Base-by-base conservation (phyloP, 1,140 invertebrate genomes). In the Meloidogyne hapla region DNA sequence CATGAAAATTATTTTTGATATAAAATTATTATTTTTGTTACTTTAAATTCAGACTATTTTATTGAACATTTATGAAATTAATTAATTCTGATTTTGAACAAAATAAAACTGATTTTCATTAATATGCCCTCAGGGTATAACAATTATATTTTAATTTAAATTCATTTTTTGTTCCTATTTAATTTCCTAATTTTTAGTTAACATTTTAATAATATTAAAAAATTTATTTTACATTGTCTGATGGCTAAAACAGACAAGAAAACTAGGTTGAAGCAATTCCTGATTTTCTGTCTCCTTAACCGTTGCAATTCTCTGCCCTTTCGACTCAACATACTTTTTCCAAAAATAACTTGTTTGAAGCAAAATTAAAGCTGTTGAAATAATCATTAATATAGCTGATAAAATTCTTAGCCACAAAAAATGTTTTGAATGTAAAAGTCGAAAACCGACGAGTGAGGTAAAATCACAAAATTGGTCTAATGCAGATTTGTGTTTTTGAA, bases 381-480 rank as follows among this genome's bases (percentile, higher is more conserved):
- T n/a, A 23, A 45, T 6, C 77, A 78, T 77, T 12, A 77, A 23
- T 18, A 42, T 26, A 28, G 40, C 70, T 28, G 56, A 40, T 6
- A 76, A 9, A 21, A 65, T 61, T 45, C 70, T 63, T 26, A 81
- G 26, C 78, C 71, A 69, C n/a, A 38, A 15, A 38, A 80, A 61
- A 33, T 81, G 45, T 64, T 82, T 75, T 21, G 82, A 84, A 42
- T 75, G 74, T 28, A 82, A 65, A 48, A 82, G 66, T 21, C 83
- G 82, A 71, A 82, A 82, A 8, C 81, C 81, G 61, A 84, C 78
- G 21, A 82, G 63, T 12, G 81, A 82, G 21, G 82, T 82, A 73
- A 74, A 82, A 65, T 81, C 80, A 21, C 77, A 83, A 63, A 81
- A 81, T n/a, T 81, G 80, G 40, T 81, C 80, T 67, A 42, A 81